phyloP scores from a whole-genome alignment of 2,113 vertebrate species.

The Arizona elegans region DNA sequence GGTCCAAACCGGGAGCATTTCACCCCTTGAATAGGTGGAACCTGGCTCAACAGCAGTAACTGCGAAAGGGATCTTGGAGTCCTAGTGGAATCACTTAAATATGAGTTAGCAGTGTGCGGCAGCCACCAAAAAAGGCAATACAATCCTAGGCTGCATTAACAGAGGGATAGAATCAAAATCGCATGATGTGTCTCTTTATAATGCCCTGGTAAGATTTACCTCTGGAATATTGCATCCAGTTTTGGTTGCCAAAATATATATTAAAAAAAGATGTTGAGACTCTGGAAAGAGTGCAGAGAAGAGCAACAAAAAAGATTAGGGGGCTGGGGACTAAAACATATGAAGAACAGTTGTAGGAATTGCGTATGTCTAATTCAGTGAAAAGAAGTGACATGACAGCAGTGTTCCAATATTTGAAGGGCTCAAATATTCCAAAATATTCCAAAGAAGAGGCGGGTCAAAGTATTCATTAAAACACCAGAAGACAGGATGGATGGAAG shows the following conservation, averaged over 20 bases:
- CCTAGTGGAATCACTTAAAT: not conserved
- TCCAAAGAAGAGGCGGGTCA: not conserved
- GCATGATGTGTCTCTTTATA: not conserved
- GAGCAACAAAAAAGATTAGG: not conserved
- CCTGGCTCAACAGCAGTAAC: not conserved
- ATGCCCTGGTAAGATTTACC: not conserved
- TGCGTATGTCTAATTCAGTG: not conserved
- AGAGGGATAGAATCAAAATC: not conserved
- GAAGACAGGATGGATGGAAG: not conserved
- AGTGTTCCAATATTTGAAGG: not conserved
- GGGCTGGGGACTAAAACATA: not conserved
- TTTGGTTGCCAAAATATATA: not conserved
- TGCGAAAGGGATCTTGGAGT: not conserved
- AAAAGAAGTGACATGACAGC: not conserved
- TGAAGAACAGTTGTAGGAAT: not conserved
- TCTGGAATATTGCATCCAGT: not conserved
- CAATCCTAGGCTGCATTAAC: not conserved
- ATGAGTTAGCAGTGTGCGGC: not conserved
- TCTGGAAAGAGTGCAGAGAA: not conserved
- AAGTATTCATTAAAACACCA: not conserved
- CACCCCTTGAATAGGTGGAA: not conserved
- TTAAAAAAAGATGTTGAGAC: not conserved
- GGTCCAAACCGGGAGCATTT: too few species aligned
- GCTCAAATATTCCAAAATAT: too few species aligned
- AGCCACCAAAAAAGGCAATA: not conserved